These are phyloP conservation scores for Incurvaria masculella DNA, from an alignment of 2,888 invertebrate species.

Conservation along the genomic window DNA sequence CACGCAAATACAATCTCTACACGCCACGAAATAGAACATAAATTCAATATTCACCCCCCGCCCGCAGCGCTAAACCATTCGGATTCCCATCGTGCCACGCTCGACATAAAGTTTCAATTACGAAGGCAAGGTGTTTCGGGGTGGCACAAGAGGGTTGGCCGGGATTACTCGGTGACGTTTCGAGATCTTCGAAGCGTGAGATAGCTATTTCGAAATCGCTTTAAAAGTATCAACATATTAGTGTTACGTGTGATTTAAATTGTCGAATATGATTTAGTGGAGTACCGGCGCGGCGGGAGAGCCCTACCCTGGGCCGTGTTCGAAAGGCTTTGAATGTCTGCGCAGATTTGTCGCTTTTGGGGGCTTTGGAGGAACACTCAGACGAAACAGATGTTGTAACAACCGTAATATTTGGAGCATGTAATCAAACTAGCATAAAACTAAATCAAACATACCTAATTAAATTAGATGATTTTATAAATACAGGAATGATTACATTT, in stretches of 20 bases:
- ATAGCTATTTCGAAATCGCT: neutral
- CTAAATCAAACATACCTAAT: neutral
- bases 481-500: no score
- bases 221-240: neutral
- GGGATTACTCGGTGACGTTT: neutral
- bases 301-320: neutral
- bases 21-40: neutral
- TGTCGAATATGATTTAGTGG: neutral
- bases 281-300: neutral
- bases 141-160: no score
- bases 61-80: neutral
- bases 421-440: conserved; percentile 3
- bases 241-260: neutral
- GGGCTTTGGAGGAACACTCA: neutral
- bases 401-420: no score
- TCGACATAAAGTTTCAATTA: neutral
- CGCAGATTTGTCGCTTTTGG: neutral
- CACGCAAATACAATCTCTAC: conserved; percentile 1
- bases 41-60: neutral
- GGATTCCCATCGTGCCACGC: neutral
- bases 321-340: neutral
- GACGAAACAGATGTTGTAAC: no score
- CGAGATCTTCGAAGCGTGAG: neutral
- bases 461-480: conserved; percentile 6
- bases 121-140: neutral